Evolutionary conservation across 2,888 invertebrate species (phyloP).

Genomic region (Xanthostigma xanthostigma): DNA sequence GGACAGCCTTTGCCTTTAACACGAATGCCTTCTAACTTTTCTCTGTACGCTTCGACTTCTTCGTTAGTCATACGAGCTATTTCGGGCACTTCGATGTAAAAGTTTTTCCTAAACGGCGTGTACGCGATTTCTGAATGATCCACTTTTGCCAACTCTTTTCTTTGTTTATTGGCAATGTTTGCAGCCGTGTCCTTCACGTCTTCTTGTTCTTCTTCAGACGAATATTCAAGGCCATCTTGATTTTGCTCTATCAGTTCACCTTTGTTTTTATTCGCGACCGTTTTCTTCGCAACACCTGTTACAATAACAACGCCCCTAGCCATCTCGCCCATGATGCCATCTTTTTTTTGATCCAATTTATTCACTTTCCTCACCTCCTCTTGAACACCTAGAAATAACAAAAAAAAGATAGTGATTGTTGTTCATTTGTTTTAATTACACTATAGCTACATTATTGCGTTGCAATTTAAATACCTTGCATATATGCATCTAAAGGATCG

Average conservation of each 20-base stretch:
- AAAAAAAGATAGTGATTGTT: not conserved
- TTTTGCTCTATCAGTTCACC: constrained; percentile 99
- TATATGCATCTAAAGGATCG: constrained; percentile 95
- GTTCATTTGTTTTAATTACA: not conserved
- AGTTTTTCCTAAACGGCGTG: constrained; percentile 79
- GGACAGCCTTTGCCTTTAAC: constrained; percentile 96
- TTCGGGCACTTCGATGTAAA: constrained; percentile 96
- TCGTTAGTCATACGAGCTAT: constrained; percentile 79
- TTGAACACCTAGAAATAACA: constrained; percentile 31
- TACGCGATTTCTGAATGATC: constrained; percentile 81
- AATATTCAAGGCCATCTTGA: constrained; percentile 94
- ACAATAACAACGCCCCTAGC: constrained; percentile 49
- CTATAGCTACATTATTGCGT: not conserved
- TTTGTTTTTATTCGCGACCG: constrained; percentile 55
- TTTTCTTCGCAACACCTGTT: constrained; percentile 73
- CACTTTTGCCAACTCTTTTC: constrained; percentile 86
- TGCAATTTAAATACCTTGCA: constrained; percentile 61
- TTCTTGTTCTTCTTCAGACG: constrained; percentile 92
- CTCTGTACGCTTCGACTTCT: constrained; percentile 71
- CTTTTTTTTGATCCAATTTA: constrained; percentile 45
- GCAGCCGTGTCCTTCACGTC: constrained; percentile 85
- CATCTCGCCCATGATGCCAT: constrained; percentile 26
- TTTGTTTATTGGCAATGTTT: constrained; percentile 76
- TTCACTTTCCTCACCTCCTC: constrained; percentile 72
- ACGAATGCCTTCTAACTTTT: constrained; percentile 86